Conservation (phyloP, 2,797 vertebrate genomes). For the Iguana delicatissima region DNA sequence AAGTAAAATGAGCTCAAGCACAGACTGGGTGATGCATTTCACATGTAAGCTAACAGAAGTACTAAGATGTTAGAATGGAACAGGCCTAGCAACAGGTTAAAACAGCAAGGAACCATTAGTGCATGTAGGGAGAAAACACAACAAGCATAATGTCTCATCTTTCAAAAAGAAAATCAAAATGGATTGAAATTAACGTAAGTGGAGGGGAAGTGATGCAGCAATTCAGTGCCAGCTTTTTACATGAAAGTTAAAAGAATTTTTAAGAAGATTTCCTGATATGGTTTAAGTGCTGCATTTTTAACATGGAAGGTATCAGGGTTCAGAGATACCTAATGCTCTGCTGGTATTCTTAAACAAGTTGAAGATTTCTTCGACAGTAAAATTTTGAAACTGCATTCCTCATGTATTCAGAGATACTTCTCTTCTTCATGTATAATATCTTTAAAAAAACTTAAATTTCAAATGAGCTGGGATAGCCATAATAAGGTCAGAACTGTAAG, state of each 20-base stretch:
- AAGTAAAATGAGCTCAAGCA: slow-evolving; percentile 92
- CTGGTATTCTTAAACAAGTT: neutral
- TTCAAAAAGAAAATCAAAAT: slow-evolving; percentile 65
- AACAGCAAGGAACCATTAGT: slow-evolving; percentile 90
- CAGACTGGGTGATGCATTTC: slow-evolving; percentile 91
- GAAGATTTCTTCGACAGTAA: neutral
- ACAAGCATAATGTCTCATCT: slow-evolving; percentile 93
- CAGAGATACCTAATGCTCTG: neutral
- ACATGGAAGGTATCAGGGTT: neutral
- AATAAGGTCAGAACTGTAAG: neutral
- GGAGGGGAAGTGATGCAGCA: slow-evolving; percentile 68
- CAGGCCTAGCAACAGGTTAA: slow-evolving; percentile 91
- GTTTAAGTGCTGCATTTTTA: slow-evolving; percentile 7
- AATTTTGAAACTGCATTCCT: neutral
- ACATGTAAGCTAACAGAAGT: slow-evolving; percentile 89
- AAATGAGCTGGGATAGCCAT: neutral
- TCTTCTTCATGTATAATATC: neutral
- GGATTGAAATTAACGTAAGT: slow-evolving; percentile 43
- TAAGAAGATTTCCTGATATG: neutral
- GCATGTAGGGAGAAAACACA: slow-evolving; percentile 87
- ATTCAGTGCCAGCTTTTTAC: slow-evolving; percentile 75
- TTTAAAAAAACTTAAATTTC: neutral
- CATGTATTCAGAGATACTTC: neutral
- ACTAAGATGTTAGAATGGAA: slow-evolving; percentile 88
- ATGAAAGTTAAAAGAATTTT: neutral